A percentile compares a stretch with the other conserved stretches of the same genome.
phyloP scores from a whole-genome alignment of 2,888 invertebrate species.

The Lutraria lutraria region DNA sequence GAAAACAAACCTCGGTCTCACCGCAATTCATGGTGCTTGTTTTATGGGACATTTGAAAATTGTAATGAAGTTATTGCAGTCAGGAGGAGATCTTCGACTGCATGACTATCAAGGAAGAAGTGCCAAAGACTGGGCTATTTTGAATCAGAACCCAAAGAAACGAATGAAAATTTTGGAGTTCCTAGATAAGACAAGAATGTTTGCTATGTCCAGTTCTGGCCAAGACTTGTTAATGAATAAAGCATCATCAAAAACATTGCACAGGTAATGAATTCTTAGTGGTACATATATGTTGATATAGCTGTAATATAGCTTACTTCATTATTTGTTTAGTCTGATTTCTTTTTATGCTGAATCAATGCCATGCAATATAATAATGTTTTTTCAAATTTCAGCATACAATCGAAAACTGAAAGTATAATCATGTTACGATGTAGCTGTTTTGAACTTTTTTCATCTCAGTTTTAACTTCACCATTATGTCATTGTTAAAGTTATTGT shows the following conservation, averaged over 20 bases:
- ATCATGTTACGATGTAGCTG: too few relatives aligned
- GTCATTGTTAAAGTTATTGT: too few relatives aligned
- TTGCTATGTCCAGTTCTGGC: slow-evolving; percentile 82
- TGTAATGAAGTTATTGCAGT: slow-evolving; percentile 84
- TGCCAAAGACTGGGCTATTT: slow-evolving; percentile 84
- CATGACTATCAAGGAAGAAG: slow-evolving; percentile 86
- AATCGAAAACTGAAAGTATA: too few relatives aligned
- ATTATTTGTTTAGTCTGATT: too few relatives aligned
- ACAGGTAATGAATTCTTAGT: slow-evolving; percentile 46
- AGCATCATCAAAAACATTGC: slow-evolving; percentile 60
- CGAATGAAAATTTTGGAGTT: slow-evolving; percentile 83
- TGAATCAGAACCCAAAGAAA: slow-evolving; percentile 79
- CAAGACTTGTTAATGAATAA: slow-evolving; percentile 68
- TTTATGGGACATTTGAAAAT: slow-evolving; percentile 84
- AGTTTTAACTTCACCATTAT: too few relatives aligned
- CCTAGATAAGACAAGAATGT: slow-evolving; percentile 82
- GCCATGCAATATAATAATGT: too few relatives aligned
- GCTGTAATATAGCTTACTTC: too few relatives aligned
- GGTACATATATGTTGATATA: too few relatives aligned
- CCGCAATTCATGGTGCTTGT: slow-evolving; percentile 87
- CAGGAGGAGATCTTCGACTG: slow-evolving; percentile 87
- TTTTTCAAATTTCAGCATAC: too few relatives aligned
- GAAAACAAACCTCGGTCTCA: slow-evolving; percentile 85
- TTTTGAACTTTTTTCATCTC: too few relatives aligned
- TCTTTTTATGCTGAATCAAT: too few relatives aligned